phyloP scores from a whole-genome alignment of 2,797 vertebrate species.

The Eospalax fontanierii region DNA sequence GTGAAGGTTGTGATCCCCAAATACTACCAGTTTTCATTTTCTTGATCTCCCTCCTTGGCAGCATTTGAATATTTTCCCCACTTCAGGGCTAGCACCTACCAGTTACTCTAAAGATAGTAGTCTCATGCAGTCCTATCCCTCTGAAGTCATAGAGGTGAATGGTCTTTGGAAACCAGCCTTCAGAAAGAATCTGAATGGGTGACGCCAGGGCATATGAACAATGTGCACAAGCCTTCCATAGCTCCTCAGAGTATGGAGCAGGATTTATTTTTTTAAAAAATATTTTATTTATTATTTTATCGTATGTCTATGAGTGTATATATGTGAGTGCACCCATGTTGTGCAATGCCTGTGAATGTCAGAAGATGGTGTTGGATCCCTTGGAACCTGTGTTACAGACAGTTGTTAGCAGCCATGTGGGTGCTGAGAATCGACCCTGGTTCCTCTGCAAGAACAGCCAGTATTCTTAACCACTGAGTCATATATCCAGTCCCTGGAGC shows the following conservation, averaged over 20 bases:
- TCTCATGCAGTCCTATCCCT: neutral
- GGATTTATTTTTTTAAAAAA: too few relatives aligned
- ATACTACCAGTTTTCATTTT: neutral
- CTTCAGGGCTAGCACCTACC: neutral
- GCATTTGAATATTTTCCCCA: neutral
- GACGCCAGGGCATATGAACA: rapidly evolving
- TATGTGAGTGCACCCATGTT: too few relatives aligned
- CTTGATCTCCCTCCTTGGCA: neutral
- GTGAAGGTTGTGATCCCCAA: neutral
- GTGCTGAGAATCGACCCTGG: too few relatives aligned
- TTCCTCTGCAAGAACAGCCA: too few relatives aligned
- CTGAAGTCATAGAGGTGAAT: neutral
- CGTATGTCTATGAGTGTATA: too few relatives aligned
- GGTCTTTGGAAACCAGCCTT: neutral
- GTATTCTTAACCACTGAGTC: too few relatives aligned
- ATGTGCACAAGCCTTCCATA: neutral
- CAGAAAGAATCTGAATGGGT: neutral
- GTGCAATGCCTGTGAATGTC: too few relatives aligned
- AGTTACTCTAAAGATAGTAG: rapidly evolving
- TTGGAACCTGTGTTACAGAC: too few relatives aligned
- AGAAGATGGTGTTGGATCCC: too few relatives aligned
- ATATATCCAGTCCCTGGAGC: too few relatives aligned
- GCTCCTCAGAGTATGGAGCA: neutral
- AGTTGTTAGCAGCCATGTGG: too few relatives aligned
- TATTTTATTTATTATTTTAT: too few relatives aligned